Conservation (phyloP, 2,113 vertebrate species). For the Oncorhynchus mykiss region DNA sequence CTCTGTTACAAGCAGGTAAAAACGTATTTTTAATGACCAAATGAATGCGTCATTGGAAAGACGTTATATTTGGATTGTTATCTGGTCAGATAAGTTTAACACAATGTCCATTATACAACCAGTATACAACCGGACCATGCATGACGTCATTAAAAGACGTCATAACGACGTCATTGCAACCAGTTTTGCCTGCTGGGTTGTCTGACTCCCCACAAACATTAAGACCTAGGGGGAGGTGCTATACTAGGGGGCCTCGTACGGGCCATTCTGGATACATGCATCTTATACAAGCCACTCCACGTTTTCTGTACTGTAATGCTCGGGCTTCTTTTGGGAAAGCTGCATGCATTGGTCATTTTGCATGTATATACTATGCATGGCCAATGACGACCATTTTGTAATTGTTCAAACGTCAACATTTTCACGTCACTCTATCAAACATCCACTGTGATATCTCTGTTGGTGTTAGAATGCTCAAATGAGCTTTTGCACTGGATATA, state of each 20-base stretch:
- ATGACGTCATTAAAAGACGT: no score
- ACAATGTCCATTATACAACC: no score
- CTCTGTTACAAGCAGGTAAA: no score
- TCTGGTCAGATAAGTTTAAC: no score
- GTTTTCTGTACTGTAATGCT: background rate
- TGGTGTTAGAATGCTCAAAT: background rate
- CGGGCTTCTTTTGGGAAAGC: background rate
- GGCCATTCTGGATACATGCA: constrained; percentile 39
- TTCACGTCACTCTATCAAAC: background rate
- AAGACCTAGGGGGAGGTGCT: constrained; percentile 7
- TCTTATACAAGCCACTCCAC: background rate
- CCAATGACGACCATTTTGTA: background rate
- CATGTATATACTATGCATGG: constrained; percentile 1
- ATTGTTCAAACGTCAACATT: background rate
- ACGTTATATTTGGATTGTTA: no score
- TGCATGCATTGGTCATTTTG: background rate
- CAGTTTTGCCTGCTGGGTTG: background rate
- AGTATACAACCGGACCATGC: no score
- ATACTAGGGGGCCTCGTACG: constrained; percentile 28
- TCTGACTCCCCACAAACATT: constrained; percentile 3
- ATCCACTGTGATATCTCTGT: background rate
- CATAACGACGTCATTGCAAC: no score
- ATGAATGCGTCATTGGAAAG: no score
- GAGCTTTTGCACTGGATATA: background rate
- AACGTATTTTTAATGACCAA: no score